Percentiles rank a stretch among this genome's conserved stretches.
Evolutionary conservation across 2,113 vertebrate species (phyloP).

Genomic region (Sisor rabdophorus): DNA sequence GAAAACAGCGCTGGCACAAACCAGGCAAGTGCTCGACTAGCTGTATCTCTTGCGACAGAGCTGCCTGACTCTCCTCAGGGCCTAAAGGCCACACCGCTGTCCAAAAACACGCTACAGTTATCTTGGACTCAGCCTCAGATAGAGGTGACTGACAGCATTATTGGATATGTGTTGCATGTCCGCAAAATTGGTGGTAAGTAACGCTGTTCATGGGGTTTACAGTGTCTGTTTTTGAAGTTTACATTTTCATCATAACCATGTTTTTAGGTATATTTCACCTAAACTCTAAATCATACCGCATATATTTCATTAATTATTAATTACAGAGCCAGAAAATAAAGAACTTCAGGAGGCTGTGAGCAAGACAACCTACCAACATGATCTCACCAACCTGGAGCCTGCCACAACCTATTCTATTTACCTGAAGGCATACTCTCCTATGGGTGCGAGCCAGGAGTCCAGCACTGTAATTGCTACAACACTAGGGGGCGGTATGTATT

Average conservation of each 20-base stretch:
- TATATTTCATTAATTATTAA: neutral
- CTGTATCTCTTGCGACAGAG: conserved; percentile 61
- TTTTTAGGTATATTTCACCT: neutral
- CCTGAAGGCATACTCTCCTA: conserved; percentile 65
- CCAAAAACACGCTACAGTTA: conserved; percentile 57
- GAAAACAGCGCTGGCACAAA: conserved; percentile 71
- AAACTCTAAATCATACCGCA: neutral
- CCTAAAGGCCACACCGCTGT: conserved; percentile 57
- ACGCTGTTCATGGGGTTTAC: neutral
- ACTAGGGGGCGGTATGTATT: conserved; percentile 60
- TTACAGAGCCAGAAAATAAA: conserved; percentile 62
- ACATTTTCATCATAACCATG: neutral
- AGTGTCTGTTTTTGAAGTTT: neutral
- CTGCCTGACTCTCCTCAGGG: conserved; percentile 58
- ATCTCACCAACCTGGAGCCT: conserved; percentile 65
- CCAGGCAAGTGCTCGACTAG: conserved; percentile 72
- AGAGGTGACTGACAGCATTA: conserved; percentile 58
- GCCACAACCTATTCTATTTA: conserved; percentile 68
- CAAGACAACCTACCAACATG: conserved; percentile 65
- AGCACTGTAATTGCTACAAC: conserved; percentile 60
- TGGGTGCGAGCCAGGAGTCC: conserved; percentile 68
- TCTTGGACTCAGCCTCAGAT: conserved; percentile 60
- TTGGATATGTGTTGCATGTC: conserved; percentile 70
- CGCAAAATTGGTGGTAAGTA: conserved; percentile 62
- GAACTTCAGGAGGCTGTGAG: conserved; percentile 74